A percentile compares a stretch with the other conserved stretches of the same genome.
These are phyloP conservation scores for Stomatorhinus walkeri DNA, from an alignment of 2,797 vertebrate genomes.

Conservation along the genomic window DNA sequence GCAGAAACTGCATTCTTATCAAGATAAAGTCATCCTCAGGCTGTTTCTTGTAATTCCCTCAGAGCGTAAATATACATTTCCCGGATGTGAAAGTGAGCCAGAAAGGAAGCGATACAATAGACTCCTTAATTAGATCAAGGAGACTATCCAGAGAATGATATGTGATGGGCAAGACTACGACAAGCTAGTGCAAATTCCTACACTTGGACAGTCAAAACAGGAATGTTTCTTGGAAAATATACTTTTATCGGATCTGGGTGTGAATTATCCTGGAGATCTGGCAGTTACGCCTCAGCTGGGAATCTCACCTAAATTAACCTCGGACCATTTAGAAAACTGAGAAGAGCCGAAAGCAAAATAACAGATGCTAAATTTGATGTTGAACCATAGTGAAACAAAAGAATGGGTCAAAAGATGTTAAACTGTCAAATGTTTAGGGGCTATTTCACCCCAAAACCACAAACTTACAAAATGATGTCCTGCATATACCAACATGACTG, in stretches of 20 bases:
- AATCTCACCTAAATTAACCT: not conserved
- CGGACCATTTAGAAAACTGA: not conserved
- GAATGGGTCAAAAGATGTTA: not conserved
- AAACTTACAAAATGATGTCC: not conserved
- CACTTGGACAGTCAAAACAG: not conserved
- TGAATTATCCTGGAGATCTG: not conserved
- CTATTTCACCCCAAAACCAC: not conserved
- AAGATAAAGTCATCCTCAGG: not conserved
- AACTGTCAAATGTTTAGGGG: not conserved
- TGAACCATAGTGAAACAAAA: not conserved
- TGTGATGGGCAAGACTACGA: constrained; percentile 16
- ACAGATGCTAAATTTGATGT: not conserved
- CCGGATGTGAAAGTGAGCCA: constrained; percentile 33
- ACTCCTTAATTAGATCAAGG: constrained; percentile 46
- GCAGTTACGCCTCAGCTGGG: not conserved
- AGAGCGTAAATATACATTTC: constrained; percentile 38
- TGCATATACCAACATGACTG: not conserved
- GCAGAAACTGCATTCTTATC: constrained; percentile 17
- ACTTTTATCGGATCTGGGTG: not conserved
- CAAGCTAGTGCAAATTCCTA: constrained; percentile 8
- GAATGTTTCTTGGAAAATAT: not conserved
- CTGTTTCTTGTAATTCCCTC: constrained; percentile 42
- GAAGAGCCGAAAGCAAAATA: not conserved
- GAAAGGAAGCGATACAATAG: constrained; percentile 47
- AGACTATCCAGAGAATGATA: constrained; percentile 27